phyloP scores from a whole-genome alignment of 64 coral and sea anemone genomes.

The Montipora cactus region DNA sequence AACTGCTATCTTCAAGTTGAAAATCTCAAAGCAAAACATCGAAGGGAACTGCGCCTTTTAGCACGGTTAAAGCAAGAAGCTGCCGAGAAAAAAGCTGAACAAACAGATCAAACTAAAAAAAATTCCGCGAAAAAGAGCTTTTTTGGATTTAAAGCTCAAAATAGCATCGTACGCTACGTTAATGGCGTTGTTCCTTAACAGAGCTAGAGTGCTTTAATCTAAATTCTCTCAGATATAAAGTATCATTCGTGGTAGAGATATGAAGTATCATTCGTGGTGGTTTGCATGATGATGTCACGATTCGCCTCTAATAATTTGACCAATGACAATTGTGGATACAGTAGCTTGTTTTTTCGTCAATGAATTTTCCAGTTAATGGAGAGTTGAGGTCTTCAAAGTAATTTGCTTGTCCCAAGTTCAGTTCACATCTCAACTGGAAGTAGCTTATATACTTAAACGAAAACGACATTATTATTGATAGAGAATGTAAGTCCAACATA shows the following conservation, averaged over 20 bases:
- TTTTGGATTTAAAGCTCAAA: neutral
- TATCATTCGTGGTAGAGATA: neutral
- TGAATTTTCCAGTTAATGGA: too few species aligned
- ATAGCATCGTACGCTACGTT: constrained; percentile 2
- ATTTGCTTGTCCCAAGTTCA: neutral
- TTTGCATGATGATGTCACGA: too few species aligned
- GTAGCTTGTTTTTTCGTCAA: too few species aligned
- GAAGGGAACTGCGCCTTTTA: constrained; percentile 53
- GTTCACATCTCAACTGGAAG: neutral
- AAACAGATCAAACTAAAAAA: neutral
- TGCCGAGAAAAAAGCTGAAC: neutral
- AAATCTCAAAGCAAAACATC: constrained; percentile 79
- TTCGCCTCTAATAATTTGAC: neutral
- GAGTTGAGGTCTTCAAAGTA: neutral
- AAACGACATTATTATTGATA: too few species aligned
- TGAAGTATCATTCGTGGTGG: neutral
- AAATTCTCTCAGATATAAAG: neutral
- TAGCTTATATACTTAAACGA: too few species aligned
- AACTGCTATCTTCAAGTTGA: constrained; percentile 61
- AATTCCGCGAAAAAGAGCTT: neutral
- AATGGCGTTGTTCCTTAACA: neutral
- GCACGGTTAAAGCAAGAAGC: constrained; percentile 77
- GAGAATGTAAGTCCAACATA: too few species aligned
- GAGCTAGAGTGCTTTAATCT: neutral
- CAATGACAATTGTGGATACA: neutral